Base-by-base conservation (phyloP, 2,888 invertebrate species). In the Uropetala carovei region DNA sequence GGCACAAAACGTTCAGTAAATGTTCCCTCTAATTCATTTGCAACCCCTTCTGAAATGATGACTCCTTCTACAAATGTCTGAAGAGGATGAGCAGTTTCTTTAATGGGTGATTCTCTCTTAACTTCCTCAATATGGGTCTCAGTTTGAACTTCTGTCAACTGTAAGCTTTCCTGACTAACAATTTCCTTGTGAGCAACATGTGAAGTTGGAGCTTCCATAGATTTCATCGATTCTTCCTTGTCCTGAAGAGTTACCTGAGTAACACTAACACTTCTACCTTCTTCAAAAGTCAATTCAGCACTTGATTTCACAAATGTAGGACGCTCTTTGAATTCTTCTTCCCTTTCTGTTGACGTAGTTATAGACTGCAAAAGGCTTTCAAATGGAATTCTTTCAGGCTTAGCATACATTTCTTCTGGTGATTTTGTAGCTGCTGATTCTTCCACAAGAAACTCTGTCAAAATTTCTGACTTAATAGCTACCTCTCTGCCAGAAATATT, bases 401-500 rank as follows among this genome's bases (percentile, higher is more conserved):
- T 93, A 27, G 93, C 93, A 58, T 59, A 68, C 64, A 64, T 92
- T 43, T 94, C 95, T 60, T 94, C 92, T 94, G 95, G 94, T 92
- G 95, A 92, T 92, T 94, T 94, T n/a, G 94, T 75, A 13, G 92
- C 11, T 43, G 92, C 93, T 68, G 95, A 94, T 93, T 94, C 93
- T 22, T 94, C 94, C 4, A 94, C 94, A 92, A 94, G 94, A 92
- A 94, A 94, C 8, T 94, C 94, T n/a, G 94, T 93, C 58, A 94
- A 94, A 4, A 95, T 94, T 94, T 95, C 95, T 43, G 94, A 94
- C 85, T 95, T 95, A 94, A 95, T 94, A 11, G 95, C 95, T 89
- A 95, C 94, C 93, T 95, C 95, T 93, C 95, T 94, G 11, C 95
- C 94, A 81, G 92, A 92, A 30, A 94, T 92, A 64, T 93, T 93